Percentiles rank a stretch among this genome's conserved stretches.
Conservation (phyloP, 2,888 invertebrate species). For the Nephrotoma guestfalica region DNA sequence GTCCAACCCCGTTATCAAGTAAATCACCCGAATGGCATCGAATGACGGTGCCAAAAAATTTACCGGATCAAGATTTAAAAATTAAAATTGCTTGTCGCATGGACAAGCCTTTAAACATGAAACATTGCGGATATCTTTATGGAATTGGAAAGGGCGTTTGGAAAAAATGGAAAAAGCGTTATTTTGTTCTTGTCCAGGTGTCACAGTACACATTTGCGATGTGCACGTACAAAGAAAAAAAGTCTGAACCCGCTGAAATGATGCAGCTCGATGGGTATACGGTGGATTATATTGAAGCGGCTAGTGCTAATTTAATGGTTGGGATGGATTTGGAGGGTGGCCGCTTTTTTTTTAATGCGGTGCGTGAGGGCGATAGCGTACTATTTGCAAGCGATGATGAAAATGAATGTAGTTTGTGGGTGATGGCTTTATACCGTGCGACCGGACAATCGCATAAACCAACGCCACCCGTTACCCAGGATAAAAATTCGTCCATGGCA, state of each 20-base stretch:
- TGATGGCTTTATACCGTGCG: slow-evolving; percentile 98
- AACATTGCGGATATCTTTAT: slow-evolving; percentile 90
- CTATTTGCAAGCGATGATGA: slow-evolving; percentile 93
- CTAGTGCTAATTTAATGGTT: slow-evolving; percentile 85
- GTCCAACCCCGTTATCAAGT: slow-evolving; percentile 74
- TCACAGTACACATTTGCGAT: slow-evolving; percentile 99
- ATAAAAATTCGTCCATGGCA: slow-evolving; percentile 73
- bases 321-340: slow-evolving; percentile 89
- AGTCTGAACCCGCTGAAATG: slow-evolving; percentile 98
- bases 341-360: slow-evolving; percentile 95
- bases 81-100: slow-evolving; percentile 97
- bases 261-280: slow-evolving; percentile 99
- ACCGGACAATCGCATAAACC: slow-evolving; percentile 99
- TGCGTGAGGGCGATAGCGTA: slow-evolving; percentile 95
- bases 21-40: slow-evolving; percentile 57
- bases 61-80: slow-evolving; percentile 86
- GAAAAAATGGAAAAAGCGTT: slow-evolving; percentile 99
- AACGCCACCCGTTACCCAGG: slow-evolving; percentile 77
- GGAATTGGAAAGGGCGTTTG: slow-evolving; percentile 94
- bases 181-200: slow-evolving; percentile 96
- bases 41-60: slow-evolving; percentile 89
- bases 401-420: slow-evolving; percentile 97
- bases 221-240: slow-evolving; percentile 99
- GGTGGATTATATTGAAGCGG: slow-evolving; percentile 96
- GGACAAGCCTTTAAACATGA: slow-evolving; percentile 98